Percentiles rank a stretch among this genome's conserved stretches.
These are phyloP conservation scores for Alces alces DNA, from an alignment of 2,113 vertebrate species.

Conservation along the genomic window DNA sequence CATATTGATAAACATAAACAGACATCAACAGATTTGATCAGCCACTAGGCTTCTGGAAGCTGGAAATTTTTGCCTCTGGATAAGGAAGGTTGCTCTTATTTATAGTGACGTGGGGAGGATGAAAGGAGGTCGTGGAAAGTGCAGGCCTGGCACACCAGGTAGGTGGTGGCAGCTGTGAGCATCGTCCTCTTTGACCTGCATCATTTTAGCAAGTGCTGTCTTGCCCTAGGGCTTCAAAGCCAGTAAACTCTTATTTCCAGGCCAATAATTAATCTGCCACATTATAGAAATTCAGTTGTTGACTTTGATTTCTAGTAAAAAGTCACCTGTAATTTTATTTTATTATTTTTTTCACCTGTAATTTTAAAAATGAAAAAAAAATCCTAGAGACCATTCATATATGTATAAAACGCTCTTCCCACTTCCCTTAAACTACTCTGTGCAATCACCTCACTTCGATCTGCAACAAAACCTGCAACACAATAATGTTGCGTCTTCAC, in stretches of 20 bases:
- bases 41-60: background rate
- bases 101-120: background rate
- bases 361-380: background rate
- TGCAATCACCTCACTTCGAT: background rate
- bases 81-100: background rate
- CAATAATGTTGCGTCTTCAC: background rate
- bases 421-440: background rate
- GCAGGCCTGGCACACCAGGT: too few relatives aligned
- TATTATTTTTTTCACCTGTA: too few relatives aligned
- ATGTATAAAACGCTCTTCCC: rapidly evolving
- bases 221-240: background rate
- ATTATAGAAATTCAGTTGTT: background rate
- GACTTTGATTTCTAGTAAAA: background rate
- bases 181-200: rapidly evolving
- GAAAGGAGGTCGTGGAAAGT: too few relatives aligned
- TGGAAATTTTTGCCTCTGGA: background rate
- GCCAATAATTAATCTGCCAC: background rate
- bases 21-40: background rate
- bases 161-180: background rate
- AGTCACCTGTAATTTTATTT: background rate
- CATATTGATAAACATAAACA: background rate
- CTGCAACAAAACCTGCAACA: background rate
- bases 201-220: background rate
- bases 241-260: background rate
- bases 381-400: background rate